These are phyloP conservation scores for Ophraella communa DNA, from an alignment of 2,888 invertebrate species.

Conservation along the genomic window DNA sequence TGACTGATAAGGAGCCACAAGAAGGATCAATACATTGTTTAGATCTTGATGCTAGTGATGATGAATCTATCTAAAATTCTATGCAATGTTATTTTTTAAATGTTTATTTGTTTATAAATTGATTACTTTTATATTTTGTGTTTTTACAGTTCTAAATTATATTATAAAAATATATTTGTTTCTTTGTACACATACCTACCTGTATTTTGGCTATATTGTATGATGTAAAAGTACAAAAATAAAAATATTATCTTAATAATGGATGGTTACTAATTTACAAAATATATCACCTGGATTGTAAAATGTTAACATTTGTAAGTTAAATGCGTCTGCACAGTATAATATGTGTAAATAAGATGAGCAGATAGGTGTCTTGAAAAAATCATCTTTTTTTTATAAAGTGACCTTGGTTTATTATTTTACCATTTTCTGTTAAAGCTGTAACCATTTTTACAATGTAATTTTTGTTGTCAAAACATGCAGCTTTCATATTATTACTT, in stretches of 20 bases:
- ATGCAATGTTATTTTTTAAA: background rate
- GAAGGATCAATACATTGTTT: too few species aligned
- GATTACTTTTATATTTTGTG: background rate
- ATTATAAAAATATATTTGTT: background rate
- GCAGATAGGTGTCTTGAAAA: too few species aligned
- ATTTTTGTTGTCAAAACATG: background rate
- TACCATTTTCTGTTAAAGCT: background rate
- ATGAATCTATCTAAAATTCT: background rate
- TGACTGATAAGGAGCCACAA: too few species aligned
- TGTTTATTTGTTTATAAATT: background rate
- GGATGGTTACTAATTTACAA: too few species aligned
- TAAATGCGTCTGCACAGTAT: too few species aligned
- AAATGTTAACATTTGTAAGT: background rate
- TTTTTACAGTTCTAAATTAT: background rate
- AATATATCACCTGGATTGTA: background rate
- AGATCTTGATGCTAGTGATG: background rate
- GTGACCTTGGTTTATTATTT: background rate
- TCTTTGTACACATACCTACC: background rate
- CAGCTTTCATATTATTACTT: background rate
- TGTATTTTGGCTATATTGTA: too few species aligned
- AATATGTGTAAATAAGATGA: too few species aligned
- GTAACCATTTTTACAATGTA: slow-evolving; percentile 2
- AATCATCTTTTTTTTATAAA: too few species aligned
- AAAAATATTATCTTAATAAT: too few species aligned
- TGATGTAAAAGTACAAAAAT: too few species aligned